Conservation (phyloP, 2,888 invertebrate species). For the Thysanoteuthis rhombus region DNA sequence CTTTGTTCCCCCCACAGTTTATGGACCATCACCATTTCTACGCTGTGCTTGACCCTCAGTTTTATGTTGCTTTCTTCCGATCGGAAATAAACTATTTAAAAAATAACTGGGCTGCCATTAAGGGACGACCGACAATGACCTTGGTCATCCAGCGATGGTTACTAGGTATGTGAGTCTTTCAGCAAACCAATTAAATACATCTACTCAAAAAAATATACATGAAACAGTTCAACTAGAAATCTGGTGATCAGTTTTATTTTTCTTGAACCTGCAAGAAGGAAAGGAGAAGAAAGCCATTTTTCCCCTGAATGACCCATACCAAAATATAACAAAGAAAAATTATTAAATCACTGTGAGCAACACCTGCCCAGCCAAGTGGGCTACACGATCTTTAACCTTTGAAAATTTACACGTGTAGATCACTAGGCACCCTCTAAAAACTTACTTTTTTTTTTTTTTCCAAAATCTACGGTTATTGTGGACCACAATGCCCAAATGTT, state of each 20-base stretch:
- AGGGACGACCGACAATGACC: slow-evolving; percentile 79
- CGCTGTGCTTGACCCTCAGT: slow-evolving; percentile 96
- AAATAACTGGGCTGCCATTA: slow-evolving; percentile 95
- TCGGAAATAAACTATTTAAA: slow-evolving; percentile 97
- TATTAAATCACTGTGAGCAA: no score
- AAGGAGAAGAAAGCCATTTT: background rate
- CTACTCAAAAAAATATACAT: background rate
- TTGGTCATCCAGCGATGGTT: slow-evolving; percentile 51
- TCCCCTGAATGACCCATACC: no score
- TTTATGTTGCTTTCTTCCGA: slow-evolving; percentile 97
- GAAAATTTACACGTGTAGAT: no score
- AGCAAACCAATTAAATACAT: background rate
- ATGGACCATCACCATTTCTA: slow-evolving; percentile 98
- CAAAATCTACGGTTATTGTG: no score
- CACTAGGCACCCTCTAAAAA: no score
- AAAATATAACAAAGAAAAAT: no score
- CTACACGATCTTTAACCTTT: no score
- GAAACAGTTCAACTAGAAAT: background rate
- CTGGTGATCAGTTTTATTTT: background rate
- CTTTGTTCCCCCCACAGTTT: slow-evolving; percentile 75
- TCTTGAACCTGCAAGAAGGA: background rate
- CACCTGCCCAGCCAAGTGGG: no score
- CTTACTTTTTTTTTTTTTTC: no score
- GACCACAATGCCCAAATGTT: no score
- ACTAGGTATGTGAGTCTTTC: slow-evolving; percentile 43